Evolutionary conservation across 2,888 invertebrate genomes (phyloP).

Genomic region (Drosophila lacicola): DNA sequence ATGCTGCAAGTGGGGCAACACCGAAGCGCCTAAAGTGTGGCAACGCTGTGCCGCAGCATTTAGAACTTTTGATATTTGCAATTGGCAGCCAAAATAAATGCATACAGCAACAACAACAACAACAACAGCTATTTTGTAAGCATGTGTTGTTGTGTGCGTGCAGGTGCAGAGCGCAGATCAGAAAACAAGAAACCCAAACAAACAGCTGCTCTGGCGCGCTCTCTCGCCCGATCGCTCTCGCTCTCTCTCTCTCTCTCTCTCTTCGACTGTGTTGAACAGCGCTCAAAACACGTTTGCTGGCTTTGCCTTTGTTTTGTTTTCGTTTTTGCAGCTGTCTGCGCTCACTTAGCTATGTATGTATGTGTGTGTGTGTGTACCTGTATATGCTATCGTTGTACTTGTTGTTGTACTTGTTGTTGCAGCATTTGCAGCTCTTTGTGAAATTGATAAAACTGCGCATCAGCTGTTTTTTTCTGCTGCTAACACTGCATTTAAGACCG

Average conservation of each 20-base stretch:
- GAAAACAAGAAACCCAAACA: slow-evolving; percentile 7
- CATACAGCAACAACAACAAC: slow-evolving; percentile 49
- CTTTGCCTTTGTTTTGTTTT: slow-evolving; percentile 73
- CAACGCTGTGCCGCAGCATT: slow-evolving; percentile 32
- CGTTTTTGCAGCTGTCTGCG: slow-evolving; percentile 72
- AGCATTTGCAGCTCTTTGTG: slow-evolving; percentile 62
- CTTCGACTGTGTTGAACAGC: slow-evolving; percentile 11
- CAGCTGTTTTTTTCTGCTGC: slow-evolving; percentile 63
- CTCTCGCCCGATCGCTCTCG: slow-evolving; percentile 6
- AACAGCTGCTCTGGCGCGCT: slow-evolving; percentile 65
- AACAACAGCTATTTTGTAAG: neutral
- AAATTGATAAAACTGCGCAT: slow-evolving; percentile 71
- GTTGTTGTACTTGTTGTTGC: slow-evolving; percentile 44
- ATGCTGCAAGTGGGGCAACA: slow-evolving; percentile 39
- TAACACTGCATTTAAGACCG: slow-evolving; percentile 55
- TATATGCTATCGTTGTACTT: slow-evolving; percentile 41
- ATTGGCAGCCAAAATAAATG: slow-evolving; percentile 42
- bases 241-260: slow-evolving; percentile 15
- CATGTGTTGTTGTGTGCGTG: slow-evolving; percentile 35
- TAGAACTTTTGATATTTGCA: slow-evolving; percentile 54
- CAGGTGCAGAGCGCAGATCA: slow-evolving; percentile 51
- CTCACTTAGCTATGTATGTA: slow-evolving; percentile 2
- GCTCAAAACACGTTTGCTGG: slow-evolving; percentile 64
- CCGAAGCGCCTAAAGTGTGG: slow-evolving; percentile 19
- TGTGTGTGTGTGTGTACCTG: slow-evolving; percentile 9